Conservation (phyloP, 2,888 invertebrate genomes). For the Marronus borbonicus region DNA sequence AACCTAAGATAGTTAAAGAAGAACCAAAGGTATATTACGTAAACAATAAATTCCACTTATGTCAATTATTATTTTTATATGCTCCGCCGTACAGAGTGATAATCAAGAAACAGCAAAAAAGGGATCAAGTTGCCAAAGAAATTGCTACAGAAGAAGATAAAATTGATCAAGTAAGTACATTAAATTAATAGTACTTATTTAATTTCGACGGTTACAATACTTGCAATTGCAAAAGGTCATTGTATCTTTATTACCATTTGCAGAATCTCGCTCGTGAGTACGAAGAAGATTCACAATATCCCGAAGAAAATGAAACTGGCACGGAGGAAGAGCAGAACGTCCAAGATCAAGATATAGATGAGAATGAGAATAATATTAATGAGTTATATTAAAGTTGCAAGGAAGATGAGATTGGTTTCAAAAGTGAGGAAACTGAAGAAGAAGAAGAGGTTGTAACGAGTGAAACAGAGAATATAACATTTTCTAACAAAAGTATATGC, state of each 20-base stretch:
- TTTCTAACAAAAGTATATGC: too few species aligned
- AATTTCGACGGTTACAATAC: neutral
- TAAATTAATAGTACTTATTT: neutral
- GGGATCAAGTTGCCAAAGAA: slow-evolving; percentile 55
- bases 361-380: slow-evolving; percentile 12
- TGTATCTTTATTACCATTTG: too few species aligned
- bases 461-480: slow-evolving; percentile 38
- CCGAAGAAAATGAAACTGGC: slow-evolving; percentile 53
- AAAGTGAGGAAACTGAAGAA: slow-evolving; percentile 59
- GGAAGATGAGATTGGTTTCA: neutral
- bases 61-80: slow-evolving; percentile 55
- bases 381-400: too few species aligned
- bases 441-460: slow-evolving; percentile 25
- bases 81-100: slow-evolving; percentile 65
- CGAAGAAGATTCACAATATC: neutral
- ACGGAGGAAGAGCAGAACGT: slow-evolving; percentile 53
- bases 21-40: slow-evolving; percentile 58
- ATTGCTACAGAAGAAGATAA: slow-evolving; percentile 20
- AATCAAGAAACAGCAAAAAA: slow-evolving; percentile 66
- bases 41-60: too few species aligned
- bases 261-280: neutral
- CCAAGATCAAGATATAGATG: slow-evolving; percentile 51
- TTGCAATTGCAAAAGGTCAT: too few species aligned
- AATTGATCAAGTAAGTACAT: slow-evolving; percentile 7
- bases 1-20: slow-evolving; percentile 62